phyloP scores from a whole-genome alignment of 2,113 vertebrate genomes.

The Leuciscus idus region DNA sequence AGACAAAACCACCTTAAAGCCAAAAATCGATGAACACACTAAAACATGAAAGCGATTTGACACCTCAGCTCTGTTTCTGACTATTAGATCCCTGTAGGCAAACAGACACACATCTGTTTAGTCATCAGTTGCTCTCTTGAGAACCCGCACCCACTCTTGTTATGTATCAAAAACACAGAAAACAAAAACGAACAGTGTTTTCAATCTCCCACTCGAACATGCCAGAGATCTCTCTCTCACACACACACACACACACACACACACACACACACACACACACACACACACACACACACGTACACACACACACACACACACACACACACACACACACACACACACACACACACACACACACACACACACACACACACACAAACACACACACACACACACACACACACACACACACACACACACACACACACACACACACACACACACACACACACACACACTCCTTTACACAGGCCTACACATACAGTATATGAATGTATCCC shows the following conservation, averaged over 20 bases:
- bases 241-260: too few species aligned
- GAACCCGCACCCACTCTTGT: not conserved
- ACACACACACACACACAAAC: too few species aligned
- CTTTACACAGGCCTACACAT: constrained; percentile 16
- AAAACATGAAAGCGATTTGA: not conserved
- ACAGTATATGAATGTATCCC: constrained; percentile 15
- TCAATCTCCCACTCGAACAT: constrained; percentile 12
- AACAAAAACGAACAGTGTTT: constrained; percentile 16
- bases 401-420: too few species aligned
- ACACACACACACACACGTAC: too few species aligned
- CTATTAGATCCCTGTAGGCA: constrained; percentile 7
- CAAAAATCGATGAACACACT: not conserved
- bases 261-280: too few species aligned
- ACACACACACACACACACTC: constrained; percentile 1
- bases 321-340: not conserved
- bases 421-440: not conserved
- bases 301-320: constrained; percentile 8
- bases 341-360: too few species aligned
- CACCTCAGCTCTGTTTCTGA: not conserved
- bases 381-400: too few species aligned
- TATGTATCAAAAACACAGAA: constrained; percentile 25
- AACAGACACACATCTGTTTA: constrained; percentile 36
- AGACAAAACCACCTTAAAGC: not conserved
- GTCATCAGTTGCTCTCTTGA: not conserved
- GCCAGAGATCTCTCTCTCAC: not conserved